Evolutionary conservation across 2,113 vertebrate genomes (phyloP), one percentile per base, ranked within the genome.

Genomic region (Takifugu bimaculatus): DNA sequence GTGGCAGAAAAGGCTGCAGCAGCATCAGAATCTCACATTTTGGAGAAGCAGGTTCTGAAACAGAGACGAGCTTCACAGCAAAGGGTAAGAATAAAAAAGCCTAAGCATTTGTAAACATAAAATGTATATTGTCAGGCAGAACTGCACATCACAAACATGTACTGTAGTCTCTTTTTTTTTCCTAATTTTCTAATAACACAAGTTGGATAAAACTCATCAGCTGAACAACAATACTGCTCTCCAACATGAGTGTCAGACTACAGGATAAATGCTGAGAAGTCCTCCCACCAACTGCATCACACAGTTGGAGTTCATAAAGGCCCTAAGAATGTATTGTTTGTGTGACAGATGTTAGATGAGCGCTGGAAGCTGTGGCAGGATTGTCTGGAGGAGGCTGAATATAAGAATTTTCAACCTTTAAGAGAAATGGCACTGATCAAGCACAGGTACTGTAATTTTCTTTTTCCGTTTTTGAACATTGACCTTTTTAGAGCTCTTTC

Each of bases 321-420:
- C 2, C 27, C 50, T 42, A 10, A 59, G 49, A 26, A 9, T 60
- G 48, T 50, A 20, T 50, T 1, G 2, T 66, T 29, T 48, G 45
- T 77, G 27, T 29, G 29, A 47, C 65, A 99, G 95, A 26, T 94
- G 32, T 70, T 89, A 35, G 67, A 28, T 14, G 91, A 67, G 49
- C 92, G 83, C 79, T 97, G 94, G 94, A 88, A 57, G 62, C 0
- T 5, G 52, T 99, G 96, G 95, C 89, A 88, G 54, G 74, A 64
- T 35, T 48, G 20, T 29, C 49, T 91, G 26, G 94, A 97, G 66
- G 87, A 93, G 74, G 85, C 81, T 52, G 93, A 96, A 65, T 92
- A 96, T 10, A 50, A 68, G 13, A 60, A 68, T 26, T 85, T 90
- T 53, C 83, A 82, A 6, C 59, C 85, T 2, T 77, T 87, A 11